These are phyloP conservation scores for Gymnocephalus cernua DNA, from an alignment of 2,113 vertebrate genomes.

Conservation along the genomic window DNA sequence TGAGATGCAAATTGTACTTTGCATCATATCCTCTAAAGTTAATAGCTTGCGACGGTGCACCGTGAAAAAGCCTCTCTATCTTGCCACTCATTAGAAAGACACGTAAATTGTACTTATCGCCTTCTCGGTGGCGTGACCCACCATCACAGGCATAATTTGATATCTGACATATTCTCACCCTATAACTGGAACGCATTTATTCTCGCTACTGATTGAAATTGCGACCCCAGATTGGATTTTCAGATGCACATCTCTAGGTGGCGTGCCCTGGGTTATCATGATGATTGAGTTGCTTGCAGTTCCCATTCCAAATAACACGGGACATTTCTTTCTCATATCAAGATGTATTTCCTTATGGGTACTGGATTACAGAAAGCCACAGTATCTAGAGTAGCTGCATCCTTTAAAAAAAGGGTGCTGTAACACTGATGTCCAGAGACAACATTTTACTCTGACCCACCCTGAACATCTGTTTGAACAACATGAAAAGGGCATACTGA, in stretches of 20 bases:
- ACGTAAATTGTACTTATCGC: slow-evolving; percentile 78
- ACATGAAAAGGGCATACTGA: slow-evolving; percentile 37
- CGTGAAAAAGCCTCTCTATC: slow-evolving; percentile 61
- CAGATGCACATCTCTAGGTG: slow-evolving; percentile 42
- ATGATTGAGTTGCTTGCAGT: slow-evolving; percentile 50
- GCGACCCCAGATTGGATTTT: slow-evolving; percentile 57
- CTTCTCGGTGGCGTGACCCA: slow-evolving; percentile 70
- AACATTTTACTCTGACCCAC: slow-evolving; percentile 22
- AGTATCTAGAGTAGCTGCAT: not conserved
- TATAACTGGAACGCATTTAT: slow-evolving; percentile 46
- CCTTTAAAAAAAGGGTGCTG: not conserved
- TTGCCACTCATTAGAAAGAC: slow-evolving; percentile 69
- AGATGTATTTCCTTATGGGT: slow-evolving; percentile 4
- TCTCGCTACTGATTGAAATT: slow-evolving; percentile 70
- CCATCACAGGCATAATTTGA: slow-evolving; percentile 77
- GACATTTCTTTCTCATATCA: slow-evolving; percentile 26
- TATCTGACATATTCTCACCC: slow-evolving; percentile 70
- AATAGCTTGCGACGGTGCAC: slow-evolving; percentile 66
- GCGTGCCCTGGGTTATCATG: slow-evolving; percentile 29
- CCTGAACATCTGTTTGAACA: slow-evolving; percentile 44
- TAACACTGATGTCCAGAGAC: slow-evolving; percentile 22
- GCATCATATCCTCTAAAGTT: slow-evolving; percentile 73
- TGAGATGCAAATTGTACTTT: slow-evolving; percentile 73
- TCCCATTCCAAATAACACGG: slow-evolving; percentile 38
- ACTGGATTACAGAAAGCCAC: slow-evolving; percentile 36